Conservation (phyloP, 2,888 invertebrate species). For the Drosophila ezoana region DNA sequence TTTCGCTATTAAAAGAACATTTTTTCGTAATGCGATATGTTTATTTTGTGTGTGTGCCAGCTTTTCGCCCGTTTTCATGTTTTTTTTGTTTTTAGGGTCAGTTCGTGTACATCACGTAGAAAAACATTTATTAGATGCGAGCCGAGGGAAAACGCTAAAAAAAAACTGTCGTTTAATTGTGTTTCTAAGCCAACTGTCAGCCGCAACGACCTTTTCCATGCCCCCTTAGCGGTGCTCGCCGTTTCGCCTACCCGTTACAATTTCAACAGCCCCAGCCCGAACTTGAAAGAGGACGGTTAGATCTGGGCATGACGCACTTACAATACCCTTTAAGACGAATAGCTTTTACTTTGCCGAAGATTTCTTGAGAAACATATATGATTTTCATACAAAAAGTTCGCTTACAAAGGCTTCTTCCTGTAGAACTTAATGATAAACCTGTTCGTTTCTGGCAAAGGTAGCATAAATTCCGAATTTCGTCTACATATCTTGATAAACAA, state of each 20-base stretch:
- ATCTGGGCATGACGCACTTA: no score
- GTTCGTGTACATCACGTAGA: conserved; percentile 66
- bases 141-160: background rate
- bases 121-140: conserved; percentile 62
- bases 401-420: no score
- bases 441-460: no score
- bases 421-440: no score
- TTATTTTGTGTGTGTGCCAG: conserved; percentile 9
- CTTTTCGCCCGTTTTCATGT: conserved; percentile 10
- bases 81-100: conserved; percentile 61
- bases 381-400: no score
- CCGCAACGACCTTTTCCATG: conserved; percentile 72
- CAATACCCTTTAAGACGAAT: no score
- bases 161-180: conserved; percentile 65
- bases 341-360: no score
- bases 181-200: conserved; percentile 69
- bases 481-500: no score
- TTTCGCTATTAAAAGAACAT: conserved; percentile 68
- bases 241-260: conserved; percentile 60
- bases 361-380: no score
- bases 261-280: conserved; percentile 64
- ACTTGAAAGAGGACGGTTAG: conserved; percentile 28
- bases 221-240: conserved; percentile 57
- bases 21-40: conserved; percentile 74
- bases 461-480: no score